phyloP scores from a whole-genome alignment of 1,140 invertebrate genomes.

The Caenorhabditis brenneri region DNA sequence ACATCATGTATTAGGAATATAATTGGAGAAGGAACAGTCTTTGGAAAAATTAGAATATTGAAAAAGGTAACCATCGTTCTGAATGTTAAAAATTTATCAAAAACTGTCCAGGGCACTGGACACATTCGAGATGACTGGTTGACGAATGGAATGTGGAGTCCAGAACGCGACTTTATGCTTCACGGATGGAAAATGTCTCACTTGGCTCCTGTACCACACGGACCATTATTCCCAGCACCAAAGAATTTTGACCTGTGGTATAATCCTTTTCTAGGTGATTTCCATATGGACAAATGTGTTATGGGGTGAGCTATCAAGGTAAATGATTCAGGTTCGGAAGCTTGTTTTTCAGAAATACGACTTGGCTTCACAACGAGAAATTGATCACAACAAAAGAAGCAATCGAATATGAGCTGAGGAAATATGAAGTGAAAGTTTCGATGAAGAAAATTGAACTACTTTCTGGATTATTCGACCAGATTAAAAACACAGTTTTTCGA shows the following conservation, averaged over 20 bases:
- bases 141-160: neutral
- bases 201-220: neutral
- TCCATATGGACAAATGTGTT: neutral
- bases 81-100: neutral
- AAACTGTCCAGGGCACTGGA: neutral
- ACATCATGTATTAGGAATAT: neutral
- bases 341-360: conserved; percentile 15
- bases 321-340: neutral
- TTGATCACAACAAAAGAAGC: neutral
- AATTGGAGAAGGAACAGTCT: neutral
- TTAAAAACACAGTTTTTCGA: neutral
- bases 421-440: neutral
- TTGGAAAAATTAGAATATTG: neutral
- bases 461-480: no score
- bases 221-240: neutral
- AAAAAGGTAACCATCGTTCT: neutral
- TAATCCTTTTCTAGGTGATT: neutral
- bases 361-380: neutral
- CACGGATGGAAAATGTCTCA: neutral
- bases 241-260: neutral
- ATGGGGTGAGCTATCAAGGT: no score
- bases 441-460: neutral
- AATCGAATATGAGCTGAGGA: neutral
- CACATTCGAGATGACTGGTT: conserved; percentile 16
- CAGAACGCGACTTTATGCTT: conserved; percentile 37